phyloP scores from a whole-genome alignment of 2,888 invertebrate species.

The Synergus itoensis region DNA sequence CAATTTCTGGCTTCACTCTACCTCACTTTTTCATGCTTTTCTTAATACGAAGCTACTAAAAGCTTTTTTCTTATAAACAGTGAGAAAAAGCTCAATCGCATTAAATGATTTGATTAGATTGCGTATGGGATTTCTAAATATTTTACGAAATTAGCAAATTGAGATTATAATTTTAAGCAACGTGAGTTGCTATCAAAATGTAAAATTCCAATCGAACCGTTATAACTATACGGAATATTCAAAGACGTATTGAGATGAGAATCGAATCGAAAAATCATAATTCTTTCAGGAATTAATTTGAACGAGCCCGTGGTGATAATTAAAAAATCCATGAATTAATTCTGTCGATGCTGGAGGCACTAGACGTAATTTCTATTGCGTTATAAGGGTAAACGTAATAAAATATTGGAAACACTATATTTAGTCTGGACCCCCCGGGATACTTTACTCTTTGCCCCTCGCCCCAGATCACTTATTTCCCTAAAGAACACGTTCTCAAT shows the following conservation, averaged over 20 bases:
- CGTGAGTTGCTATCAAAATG: no score
- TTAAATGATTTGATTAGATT: no score
- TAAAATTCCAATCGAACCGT: no score
- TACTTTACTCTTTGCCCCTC: conserved; percentile 9
- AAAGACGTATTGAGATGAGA: neutral
- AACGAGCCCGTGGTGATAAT: neutral
- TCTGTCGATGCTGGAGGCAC: neutral
- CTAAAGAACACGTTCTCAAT: conserved; percentile 28
- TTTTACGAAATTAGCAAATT: no score
- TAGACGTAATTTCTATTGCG: neutral
- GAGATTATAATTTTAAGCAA: no score
- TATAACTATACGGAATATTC: neutral
- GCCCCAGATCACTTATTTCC: conserved; percentile 30
- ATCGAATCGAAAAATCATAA: neutral
- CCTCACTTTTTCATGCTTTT: no score
- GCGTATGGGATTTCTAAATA: no score
- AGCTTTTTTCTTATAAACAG: no score
- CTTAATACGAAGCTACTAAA: no score
- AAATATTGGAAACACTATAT: conserved; percentile 33
- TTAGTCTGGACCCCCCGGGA: conserved; percentile 11
- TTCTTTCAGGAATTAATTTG: neutral
- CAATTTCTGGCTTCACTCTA: no score
- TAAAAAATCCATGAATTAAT: conserved; percentile 14
- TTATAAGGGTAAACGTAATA: conserved; percentile 29
- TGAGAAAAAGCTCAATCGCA: no score